Evolutionary conservation across 1,140 invertebrate genomes (phyloP), one percentile per base, ranked within the genome.

Genomic region (Drosophila truncata): DNA sequence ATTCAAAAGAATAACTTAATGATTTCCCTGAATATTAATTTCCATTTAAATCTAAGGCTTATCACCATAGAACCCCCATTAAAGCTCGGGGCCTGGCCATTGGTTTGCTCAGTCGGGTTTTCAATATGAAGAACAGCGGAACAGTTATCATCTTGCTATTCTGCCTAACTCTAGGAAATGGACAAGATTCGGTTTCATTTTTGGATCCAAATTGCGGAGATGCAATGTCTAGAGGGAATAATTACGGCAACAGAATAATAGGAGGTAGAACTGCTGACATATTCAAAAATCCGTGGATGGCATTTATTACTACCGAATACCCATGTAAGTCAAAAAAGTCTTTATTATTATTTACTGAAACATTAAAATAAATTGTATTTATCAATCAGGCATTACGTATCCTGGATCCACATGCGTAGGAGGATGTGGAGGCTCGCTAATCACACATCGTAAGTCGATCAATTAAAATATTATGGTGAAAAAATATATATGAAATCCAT

Each of bases 251-350:
- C n/a, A n/a, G n/a, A n/a, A n/a, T n/a, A n/a, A n/a, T n/a, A n/a
- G n/a, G n/a, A n/a, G n/a, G n/a, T n/a, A n/a, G n/a, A 1, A 3
- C n/a, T 18, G 61, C 37, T 23, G 37, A 63, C 10, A 55, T 37
- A n/a, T 31, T 29, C 11, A 27, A 3, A 11, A 55, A 54, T 13
- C 61, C 49, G 10, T 63, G 61, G 61, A 63, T 55, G 49, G 61
- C 47, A 8, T n/a, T 55, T 16, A 13, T 63, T 16, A 7, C 8
- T 4, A 20, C n/a, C 1, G 0, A 1, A 18, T 1, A 18, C 5
- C n/a, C n/a, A 8, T 41, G 39, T 41, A 41, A 41, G 39, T 41
- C 4, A 9, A 2, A n/a, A 10, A 7, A 8, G 9, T 18, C n/a
- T 3, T 4, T 10, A 4, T 10, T 10, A 4, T 10, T 18, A 4